Evolutionary conservation across 2,797 vertebrate genomes (phyloP).

Genomic region (Otolemur crassicaudatus): DNA sequence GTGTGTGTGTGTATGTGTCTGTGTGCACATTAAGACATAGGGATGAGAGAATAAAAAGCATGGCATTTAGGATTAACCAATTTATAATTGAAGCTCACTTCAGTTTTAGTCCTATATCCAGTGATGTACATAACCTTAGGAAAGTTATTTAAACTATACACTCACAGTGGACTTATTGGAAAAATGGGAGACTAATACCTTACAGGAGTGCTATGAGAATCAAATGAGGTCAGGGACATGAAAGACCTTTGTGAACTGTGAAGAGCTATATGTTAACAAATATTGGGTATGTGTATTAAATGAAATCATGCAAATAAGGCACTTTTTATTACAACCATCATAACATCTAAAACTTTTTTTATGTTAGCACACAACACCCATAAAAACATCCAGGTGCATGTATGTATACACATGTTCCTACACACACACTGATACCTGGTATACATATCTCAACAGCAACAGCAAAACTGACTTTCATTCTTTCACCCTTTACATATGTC

Average conservation of each 20-base stretch:
- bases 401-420: neutral
- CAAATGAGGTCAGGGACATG: neutral
- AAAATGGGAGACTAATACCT: neutral
- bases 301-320: neutral
- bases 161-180: neutral
- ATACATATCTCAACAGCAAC: neutral
- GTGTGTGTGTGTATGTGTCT: neutral
- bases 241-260: neutral
- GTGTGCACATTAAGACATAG: neutral
- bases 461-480: neutral
- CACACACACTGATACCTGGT: accelerated
- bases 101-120: neutral
- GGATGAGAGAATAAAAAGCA: neutral
- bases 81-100: neutral
- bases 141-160: neutral
- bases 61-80: neutral
- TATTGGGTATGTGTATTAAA: neutral
- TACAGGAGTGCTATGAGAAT: neutral
- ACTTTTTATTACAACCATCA: neutral
- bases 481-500: neutral
- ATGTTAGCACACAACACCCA: neutral
- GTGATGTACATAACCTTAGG: neutral
- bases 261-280: neutral
- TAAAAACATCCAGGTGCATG: neutral
- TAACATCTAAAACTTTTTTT: neutral